Base-by-base conservation (phyloP, 1,140 invertebrate species). In the Tenebrio molitor region DNA sequence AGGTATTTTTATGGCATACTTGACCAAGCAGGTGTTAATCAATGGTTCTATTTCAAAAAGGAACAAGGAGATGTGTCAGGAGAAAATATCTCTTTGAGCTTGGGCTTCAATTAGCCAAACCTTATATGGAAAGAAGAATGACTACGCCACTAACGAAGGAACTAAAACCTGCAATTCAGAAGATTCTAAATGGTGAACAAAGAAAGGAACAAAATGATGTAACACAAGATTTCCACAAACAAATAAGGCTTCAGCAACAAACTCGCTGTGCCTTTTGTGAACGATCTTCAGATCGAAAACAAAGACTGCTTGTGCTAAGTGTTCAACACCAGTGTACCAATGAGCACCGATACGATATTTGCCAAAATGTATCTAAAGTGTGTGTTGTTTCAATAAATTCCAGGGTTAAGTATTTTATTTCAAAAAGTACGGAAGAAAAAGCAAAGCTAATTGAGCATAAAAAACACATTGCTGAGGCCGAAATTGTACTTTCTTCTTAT, bases 211-310 rank as follows among this genome's bases (percentile, higher is more conserved):
- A 17, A 53, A 53, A 23, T 53, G 19, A 53, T 53, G 10, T 17
- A 53, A 3, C 46, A 10, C 46, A 53, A 17, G 10, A 17, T 4
- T 15, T 17, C 12, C 46, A n/a, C 46, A 17, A 53, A 1, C 16
- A n/a, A 1, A 53, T 53, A 53, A 53, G n/a, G 19, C 46, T 53
- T 17, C 46, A 17, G 15, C 12, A 17, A 53, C 46, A 53, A 53
- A 17, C 46, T 53, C 16, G 46, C 46, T 53, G 46, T 17, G 46
- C 46, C 8, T 53, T 53, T 10, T 53, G 10, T 53, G 16, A 53
- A 7, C 46, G n/a, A 53, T 53, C 16, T 53, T 53, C 16, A 7
- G 46, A 53, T 53, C 16, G 46, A 53, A 53, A 53, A 53, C 46
- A 53, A 53, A 53, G 15, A 17, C 46, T 53, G 46, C 46, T 17